Base-by-base conservation (phyloP, 2,888 invertebrate genomes). In the Linyphia triangularis region DNA sequence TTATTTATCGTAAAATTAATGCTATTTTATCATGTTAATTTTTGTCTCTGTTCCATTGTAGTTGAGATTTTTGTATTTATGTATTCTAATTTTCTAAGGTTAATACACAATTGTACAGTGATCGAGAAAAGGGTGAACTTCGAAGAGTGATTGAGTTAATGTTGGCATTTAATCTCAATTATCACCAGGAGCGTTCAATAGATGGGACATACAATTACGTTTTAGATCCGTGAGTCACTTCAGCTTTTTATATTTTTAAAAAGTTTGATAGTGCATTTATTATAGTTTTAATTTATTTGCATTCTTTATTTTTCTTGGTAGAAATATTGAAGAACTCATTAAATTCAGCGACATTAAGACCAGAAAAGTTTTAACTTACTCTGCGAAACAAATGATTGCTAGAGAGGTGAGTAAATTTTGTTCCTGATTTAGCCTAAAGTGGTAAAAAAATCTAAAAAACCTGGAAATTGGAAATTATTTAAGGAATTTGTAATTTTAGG, bases 101-200 rank as follows among this genome's bases (percentile, higher is more conserved):
- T 91, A 95, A 94, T 90, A 93, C 94, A 13, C 95, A 97, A 94
- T 92, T 97, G 75, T 97, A 96, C 93, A 96, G 95, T 24, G 93
- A 94, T 2, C 93, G 94, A 89, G 97, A 97, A 93, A 95, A 95
- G 75, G 94, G 94, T 16, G 95, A 95, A 61, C 92, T 99, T 37
- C 92, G 93, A 0, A 93, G 95, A 30, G 95, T 97, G 33, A 96
- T 98, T 13, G 94, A 95, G 90, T 94, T 96, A 0, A 96, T 99
- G 97, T 95, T 97, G 72, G 96, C 97, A 92, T 96, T 97, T 93
- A 98, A 97, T 89, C 93, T 99, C 90, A 95, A 95, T 81, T 98
- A 97, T 93, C 94, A 95, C 0, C 98, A 98, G 93, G 96, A 96
- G 89, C 95, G 96, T 79, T 94, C 94, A 6, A 93, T 93, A 0